These are phyloP conservation scores for Dryobotodes eremita DNA, from an alignment of 2,888 invertebrate species.

Conservation along the genomic window DNA sequence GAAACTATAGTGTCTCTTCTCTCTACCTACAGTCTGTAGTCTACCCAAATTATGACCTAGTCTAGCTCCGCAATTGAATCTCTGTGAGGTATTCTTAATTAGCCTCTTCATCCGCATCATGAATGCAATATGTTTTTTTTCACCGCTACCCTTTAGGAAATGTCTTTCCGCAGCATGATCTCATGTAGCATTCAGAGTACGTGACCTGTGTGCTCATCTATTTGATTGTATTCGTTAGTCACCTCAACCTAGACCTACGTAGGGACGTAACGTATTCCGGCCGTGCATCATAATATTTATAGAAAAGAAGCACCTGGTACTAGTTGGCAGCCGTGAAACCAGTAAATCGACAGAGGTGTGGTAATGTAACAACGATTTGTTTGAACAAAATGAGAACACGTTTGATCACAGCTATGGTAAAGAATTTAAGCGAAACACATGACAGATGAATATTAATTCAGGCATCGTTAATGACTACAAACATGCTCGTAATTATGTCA, in stretches of 20 bases:
- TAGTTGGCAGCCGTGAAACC: slow-evolving; percentile 37
- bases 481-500: slow-evolving; percentile 20
- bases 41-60: background rate
- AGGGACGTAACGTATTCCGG: slow-evolving; percentile 5
- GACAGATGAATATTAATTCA: slow-evolving; percentile 13
- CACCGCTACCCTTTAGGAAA: slow-evolving; percentile 18
- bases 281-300: slow-evolving; percentile 23
- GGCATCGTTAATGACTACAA: slow-evolving; percentile 1
- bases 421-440: slow-evolving; percentile 22
- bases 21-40: background rate
- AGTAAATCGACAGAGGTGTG: slow-evolving; percentile 12
- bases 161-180: slow-evolving; percentile 42
- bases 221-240: slow-evolving; percentile 30
- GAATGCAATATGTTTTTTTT: background rate
- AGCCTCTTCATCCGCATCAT: background rate
- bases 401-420: slow-evolving; percentile 12
- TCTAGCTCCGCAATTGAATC: background rate
- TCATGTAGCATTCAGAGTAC: slow-evolving; percentile 24
- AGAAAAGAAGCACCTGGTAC: slow-evolving; percentile 32
- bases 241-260: slow-evolving; percentile 50
- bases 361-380: slow-evolving; percentile 11
- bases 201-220: slow-evolving; percentile 29
- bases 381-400: slow-evolving; percentile 8
- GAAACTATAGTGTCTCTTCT: background rate
- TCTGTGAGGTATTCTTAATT: background rate